Conservation (phyloP, 1,140 invertebrate genomes). For the Lanistes nyassanus region DNA sequence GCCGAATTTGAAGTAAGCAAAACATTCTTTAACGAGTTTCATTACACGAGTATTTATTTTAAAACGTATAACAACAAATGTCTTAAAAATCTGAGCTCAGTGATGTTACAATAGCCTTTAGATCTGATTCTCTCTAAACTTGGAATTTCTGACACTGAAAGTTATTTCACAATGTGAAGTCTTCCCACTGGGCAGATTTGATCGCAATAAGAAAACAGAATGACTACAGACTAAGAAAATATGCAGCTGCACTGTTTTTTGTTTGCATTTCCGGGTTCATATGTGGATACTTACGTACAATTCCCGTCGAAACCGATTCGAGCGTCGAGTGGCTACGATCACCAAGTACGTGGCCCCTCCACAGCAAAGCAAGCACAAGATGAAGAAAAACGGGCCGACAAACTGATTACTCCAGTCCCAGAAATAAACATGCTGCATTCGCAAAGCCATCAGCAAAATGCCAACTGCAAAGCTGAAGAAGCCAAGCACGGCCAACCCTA, state of each 20-base stretch:
- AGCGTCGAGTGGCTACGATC: slow-evolving; percentile 42
- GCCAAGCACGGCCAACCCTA: slow-evolving; percentile 36
- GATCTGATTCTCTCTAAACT: no score
- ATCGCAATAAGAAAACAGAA: no score
- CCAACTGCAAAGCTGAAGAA: slow-evolving; percentile 44
- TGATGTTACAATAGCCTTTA: no score
- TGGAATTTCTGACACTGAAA: no score
- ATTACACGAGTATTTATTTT: no score
- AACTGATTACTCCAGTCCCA: slow-evolving; percentile 55
- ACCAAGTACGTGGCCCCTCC: slow-evolving; percentile 46
- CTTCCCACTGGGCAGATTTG: no score
- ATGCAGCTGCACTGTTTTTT: neutral
- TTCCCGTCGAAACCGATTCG: slow-evolving; percentile 54
- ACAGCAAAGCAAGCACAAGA: slow-evolving; percentile 49
- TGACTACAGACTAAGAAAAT: neutral
- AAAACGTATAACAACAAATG: no score
- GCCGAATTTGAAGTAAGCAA: no score
- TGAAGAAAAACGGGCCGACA: slow-evolving; percentile 57
- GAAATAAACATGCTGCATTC: slow-evolving; percentile 58
- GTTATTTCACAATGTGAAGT: no score
- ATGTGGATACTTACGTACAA: slow-evolving; percentile 45
- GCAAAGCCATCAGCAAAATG: slow-evolving; percentile 49
- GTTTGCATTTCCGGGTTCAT: neutral
- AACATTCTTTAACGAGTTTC: no score
- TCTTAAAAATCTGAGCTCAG: no score